Evolutionary conservation across 1,140 invertebrate species (phyloP), one percentile per base, ranked within the genome.

Genomic region (Xylocopa sonorina): DNA sequence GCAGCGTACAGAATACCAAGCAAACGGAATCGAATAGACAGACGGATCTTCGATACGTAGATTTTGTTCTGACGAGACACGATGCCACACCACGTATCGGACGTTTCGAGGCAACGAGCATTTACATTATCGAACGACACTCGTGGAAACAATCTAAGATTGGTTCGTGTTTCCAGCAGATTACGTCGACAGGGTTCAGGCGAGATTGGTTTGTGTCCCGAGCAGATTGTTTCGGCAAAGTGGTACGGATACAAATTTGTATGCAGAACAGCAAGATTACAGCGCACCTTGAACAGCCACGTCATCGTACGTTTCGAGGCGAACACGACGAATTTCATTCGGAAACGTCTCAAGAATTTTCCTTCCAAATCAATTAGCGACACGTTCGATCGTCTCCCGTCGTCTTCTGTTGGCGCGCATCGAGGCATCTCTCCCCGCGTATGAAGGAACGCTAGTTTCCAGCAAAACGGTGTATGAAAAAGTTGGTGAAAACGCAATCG

Each of bases 101-200:
- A 55, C 10, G 3, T 46, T 71, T 43, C 4, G 18, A 2, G 5
- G 18, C 27, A 29, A 43, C 18, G 18, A 58, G 12, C 10, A 48
- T 76, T 67, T 64, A 27, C 72, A 75, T 75, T 55, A 57, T 48
- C 14, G 50, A 76, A 34, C n/a, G 50, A 67, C 62, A 67, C 38
- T 29, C 9, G 16, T 43, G 27, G 73, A 57, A 50, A 50, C 41
- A 24, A 12, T 64, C 48, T 57, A 32, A 76, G 73, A 67, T 76
- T 53, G 63, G 7, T 57, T 46, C 63, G 62, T 67, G 73, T 57
- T 32, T 29, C 62, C 12, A 21, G 14, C 63, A 14, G 48, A 75
- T 74, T 64, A 74, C 32, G 27, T 38, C 46, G 62, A 16, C 50
- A 34, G 21, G 27, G 27, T 34, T 16, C 3, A 4, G 16, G 34